Conservation (phyloP, 1,140 invertebrate genomes). For the Ephestia elutella region DNA sequence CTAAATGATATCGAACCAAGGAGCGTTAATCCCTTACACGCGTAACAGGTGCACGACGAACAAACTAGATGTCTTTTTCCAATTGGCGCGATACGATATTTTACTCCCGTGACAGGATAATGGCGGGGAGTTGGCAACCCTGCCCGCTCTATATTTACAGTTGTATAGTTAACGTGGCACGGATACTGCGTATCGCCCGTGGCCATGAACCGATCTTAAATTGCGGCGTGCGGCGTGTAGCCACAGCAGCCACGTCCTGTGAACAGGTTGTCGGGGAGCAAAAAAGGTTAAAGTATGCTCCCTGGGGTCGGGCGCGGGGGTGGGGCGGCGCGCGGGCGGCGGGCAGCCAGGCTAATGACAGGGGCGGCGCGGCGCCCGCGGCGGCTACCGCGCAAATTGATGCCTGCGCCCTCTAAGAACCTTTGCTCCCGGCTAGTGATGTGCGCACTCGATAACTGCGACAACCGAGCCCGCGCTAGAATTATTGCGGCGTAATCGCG, state of each 20-base stretch:
- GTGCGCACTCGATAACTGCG: conserved; percentile 53
- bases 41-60: not conserved
- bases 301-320: conserved; percentile 28
- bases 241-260: conserved; percentile 55
- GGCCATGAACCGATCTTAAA: conserved; percentile 68
- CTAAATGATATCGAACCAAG: not conserved
- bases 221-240: conserved; percentile 50
- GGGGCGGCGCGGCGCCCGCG: conserved; percentile 66
- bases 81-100: not conserved
- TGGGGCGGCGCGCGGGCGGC: conserved; percentile 20
- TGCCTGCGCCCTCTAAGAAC: conserved; percentile 66
- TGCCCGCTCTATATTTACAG: conserved; percentile 13
- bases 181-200: conserved; percentile 55
- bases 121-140: not conserved
- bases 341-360: conserved; percentile 57
- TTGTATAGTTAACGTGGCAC: conserved; percentile 14
- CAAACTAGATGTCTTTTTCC: conserved; percentile 3
- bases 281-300: conserved; percentile 72
- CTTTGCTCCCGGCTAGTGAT: conserved; percentile 71
- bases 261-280: conserved; percentile 70
- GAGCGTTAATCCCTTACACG: not conserved
- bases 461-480: conserved; percentile 34
- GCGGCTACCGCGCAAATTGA: conserved; percentile 71
- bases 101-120: conserved; percentile 2
- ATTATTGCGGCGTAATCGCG: conserved; percentile 39